phyloP scores from a whole-genome alignment of 2,888 invertebrate genomes.

The Drosophila bunnanda region DNA sequence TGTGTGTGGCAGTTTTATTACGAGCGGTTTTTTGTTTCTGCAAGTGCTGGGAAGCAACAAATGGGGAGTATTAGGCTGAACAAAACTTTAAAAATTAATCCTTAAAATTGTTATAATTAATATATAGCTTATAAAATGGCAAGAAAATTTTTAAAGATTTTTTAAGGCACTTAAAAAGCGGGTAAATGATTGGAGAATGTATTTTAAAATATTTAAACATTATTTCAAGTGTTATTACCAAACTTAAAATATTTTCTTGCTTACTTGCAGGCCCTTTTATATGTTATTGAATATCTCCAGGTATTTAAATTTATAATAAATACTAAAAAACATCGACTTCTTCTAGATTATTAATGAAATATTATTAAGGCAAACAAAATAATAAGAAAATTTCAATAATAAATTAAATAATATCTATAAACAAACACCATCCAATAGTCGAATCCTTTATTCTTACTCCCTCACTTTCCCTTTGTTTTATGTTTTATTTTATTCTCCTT shows the following conservation, averaged over 20 bases:
- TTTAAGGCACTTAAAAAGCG: background rate
- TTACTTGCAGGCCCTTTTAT: too few relatives aligned
- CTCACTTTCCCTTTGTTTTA: slow-evolving; percentile 54
- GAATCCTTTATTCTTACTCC: too few relatives aligned
- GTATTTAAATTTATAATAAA: background rate
- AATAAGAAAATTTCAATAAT: too few relatives aligned
- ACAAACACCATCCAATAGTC: slow-evolving; percentile 7
- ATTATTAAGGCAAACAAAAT: too few relatives aligned
- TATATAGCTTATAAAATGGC: too few relatives aligned
- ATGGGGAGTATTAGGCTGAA: slow-evolving; percentile 16
- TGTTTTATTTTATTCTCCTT: slow-evolving; percentile 62
- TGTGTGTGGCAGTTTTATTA: slow-evolving; percentile 74
- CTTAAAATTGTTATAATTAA: background rate
- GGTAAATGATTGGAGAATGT: accelerated
- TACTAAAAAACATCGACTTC: too few relatives aligned
- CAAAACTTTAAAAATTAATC: background rate
- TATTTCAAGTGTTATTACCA: too few relatives aligned
- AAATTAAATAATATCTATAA: background rate
- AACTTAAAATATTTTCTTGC: too few relatives aligned
- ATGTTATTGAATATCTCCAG: background rate
- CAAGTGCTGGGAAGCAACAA: slow-evolving; percentile 42
- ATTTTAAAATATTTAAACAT: background rate
- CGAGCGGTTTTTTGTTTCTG: slow-evolving; percentile 44
- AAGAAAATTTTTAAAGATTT: too few relatives aligned
- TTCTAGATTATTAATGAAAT: too few relatives aligned